Base-by-base conservation (phyloP, 2,888 invertebrate species). In the Andrena trimmerana region DNA sequence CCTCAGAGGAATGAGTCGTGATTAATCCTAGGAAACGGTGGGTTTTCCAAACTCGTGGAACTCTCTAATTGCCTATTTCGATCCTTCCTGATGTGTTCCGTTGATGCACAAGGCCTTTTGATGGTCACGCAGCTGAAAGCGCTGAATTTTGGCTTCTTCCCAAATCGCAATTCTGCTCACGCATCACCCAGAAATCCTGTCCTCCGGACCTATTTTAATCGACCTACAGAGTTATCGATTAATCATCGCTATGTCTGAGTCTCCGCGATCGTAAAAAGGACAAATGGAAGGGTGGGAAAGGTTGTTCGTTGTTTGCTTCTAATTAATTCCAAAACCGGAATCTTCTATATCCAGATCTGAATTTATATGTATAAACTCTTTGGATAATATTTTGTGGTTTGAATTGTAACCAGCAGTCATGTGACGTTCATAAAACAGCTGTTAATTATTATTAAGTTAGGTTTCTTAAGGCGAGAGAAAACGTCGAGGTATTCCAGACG, bases 141-240 rank as follows among this genome's bases (percentile, higher is more conserved):
- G 78, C 31, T 69, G 68, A 70, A 74, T 79, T 84, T 82, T 91
- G 91, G 91, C 91, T 52, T 20, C 16, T 50, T 33, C 87, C 91
- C 91, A 91, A 89, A 85, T 86, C 83, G 85, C 84, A 78, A 79
- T 84, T 82, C 85, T 70, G 74, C 86, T 85, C 86, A 78, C 87
- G 83, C 86, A 86, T 84, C 88, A 80, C 81, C 85, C 83, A 80
- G 86, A 86, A 87, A 86, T 88, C 89, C 84, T 80, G 84, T 88
- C 84, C 86, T 80, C 86, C 83, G 83, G 81, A 68, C 91, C 91
- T 92, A 92, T 92, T 91, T 92, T 89, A 87, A 91, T 89, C 91
- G 86, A 81, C 73, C 86, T 86, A 84, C 82, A 72, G 84, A 84
- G 81, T 83, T 84, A 86, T 86, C 89, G 88, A 90, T 91, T 90